Conservation (phyloP, 2,113 vertebrate genomes). For the Tragelaphus imberbis region DNA sequence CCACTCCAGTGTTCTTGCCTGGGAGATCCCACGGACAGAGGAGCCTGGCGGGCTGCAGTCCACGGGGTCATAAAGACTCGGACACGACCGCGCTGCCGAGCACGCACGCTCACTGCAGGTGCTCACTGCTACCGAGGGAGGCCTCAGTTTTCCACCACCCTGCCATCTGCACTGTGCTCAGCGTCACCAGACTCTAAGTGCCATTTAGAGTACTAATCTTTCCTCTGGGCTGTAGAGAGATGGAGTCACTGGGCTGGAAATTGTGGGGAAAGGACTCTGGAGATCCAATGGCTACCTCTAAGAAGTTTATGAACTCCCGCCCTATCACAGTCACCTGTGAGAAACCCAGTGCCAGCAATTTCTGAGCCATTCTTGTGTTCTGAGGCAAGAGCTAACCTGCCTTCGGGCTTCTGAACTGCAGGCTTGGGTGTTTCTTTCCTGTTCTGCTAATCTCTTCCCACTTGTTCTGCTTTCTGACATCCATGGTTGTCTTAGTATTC, state of each 20-base stretch:
- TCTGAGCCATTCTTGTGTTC: not conserved
- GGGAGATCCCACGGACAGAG: too few relatives aligned
- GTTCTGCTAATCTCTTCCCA: not conserved
- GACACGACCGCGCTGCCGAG: rapidly evolving
- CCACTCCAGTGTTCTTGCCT: too few relatives aligned
- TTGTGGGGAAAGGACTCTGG: not conserved
- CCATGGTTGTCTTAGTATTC: not conserved
- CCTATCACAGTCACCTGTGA: not conserved
- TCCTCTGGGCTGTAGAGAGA: not conserved
- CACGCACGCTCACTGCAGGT: rapidly evolving
- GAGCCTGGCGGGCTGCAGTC: too few relatives aligned
- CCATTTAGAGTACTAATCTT: not conserved
- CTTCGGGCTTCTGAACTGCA: not conserved
- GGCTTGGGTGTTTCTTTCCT: not conserved
- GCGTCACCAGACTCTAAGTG: not conserved
- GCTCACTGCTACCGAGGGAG: rapidly evolving
- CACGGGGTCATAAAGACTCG: rapidly evolving
- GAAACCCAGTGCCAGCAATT: not conserved
- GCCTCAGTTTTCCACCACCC: too few relatives aligned
- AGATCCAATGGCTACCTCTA: not conserved
- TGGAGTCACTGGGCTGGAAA: not conserved
- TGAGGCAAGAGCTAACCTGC: not conserved
- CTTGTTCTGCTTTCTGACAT: not conserved
- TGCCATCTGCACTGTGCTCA: not conserved
- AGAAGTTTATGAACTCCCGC: not conserved